phyloP scores from a whole-genome alignment of 2,113 vertebrate genomes.

The Malurus elegans region DNA sequence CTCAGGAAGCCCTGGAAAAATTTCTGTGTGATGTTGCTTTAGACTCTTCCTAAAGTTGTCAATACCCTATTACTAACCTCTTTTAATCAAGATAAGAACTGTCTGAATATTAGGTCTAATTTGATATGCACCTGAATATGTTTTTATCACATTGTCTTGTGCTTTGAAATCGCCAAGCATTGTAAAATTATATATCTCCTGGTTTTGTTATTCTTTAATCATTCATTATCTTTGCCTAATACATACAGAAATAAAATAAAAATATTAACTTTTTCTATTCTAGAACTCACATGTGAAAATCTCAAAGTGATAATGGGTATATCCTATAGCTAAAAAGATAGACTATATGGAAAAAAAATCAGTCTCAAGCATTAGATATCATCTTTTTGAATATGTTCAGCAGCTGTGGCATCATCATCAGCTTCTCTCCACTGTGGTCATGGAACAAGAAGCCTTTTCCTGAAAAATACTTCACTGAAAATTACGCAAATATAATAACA shows the following conservation, averaged over 20 bases:
- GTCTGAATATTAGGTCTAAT: neutral
- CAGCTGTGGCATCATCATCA: neutral
- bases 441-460: neutral
- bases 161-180: neutral
- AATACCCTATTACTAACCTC: neutral
- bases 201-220: neutral
- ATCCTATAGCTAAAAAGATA: neutral
- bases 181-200: neutral
- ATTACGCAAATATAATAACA: neutral
- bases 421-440: neutral
- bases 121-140: neutral
- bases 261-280: neutral
- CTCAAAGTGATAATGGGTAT: neutral
- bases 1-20: neutral
- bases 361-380: neutral
- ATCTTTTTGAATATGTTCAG: neutral
- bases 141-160: neutral
- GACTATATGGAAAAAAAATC: accelerated
- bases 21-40: neutral
- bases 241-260: neutral
- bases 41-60: neutral
- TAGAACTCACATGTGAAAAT: neutral
- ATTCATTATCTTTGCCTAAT: neutral
- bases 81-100: neutral
- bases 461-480: neutral